Conservation (phyloP, 2,888 invertebrate species). For the Pilophorus perplexus region DNA sequence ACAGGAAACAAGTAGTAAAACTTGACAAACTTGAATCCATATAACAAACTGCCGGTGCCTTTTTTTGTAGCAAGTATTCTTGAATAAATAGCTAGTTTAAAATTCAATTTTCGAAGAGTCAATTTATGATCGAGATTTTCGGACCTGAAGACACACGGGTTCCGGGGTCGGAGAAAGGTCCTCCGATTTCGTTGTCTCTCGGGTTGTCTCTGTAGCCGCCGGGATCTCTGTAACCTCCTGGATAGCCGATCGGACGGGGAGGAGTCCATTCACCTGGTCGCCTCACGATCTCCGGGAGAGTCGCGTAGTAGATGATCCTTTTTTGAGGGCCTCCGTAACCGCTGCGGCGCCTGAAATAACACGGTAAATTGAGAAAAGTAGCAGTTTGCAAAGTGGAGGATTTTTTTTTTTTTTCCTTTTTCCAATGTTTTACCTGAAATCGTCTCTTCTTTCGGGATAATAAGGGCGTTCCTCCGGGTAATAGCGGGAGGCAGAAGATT, state of each 20-base stretch:
- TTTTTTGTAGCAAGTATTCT: no score
- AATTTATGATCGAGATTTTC: no score
- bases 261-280: constrained; percentile 52
- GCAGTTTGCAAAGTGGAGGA: no score
- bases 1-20: no score
- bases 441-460: constrained; percentile 6
- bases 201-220: constrained; percentile 37
- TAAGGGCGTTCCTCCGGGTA: constrained; percentile 39
- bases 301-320: constrained; percentile 54
- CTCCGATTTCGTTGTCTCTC: constrained; percentile 35
- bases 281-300: constrained; percentile 53
- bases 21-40: no score
- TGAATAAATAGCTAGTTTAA: no score
- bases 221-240: no score
- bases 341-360: background rate
- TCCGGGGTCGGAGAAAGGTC: constrained; percentile 3
- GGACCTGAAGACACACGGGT: constrained; percentile 39
- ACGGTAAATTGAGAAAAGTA: no score
- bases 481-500: constrained; percentile 27
- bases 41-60: no score
- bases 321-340: constrained; percentile 24
- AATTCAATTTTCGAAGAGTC: no score
- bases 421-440: no score
- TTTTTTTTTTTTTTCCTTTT: background rate
- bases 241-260: constrained; percentile 43